Conservation (phyloP, 2,888 invertebrate species). For the Euzophera pinguis region DNA sequence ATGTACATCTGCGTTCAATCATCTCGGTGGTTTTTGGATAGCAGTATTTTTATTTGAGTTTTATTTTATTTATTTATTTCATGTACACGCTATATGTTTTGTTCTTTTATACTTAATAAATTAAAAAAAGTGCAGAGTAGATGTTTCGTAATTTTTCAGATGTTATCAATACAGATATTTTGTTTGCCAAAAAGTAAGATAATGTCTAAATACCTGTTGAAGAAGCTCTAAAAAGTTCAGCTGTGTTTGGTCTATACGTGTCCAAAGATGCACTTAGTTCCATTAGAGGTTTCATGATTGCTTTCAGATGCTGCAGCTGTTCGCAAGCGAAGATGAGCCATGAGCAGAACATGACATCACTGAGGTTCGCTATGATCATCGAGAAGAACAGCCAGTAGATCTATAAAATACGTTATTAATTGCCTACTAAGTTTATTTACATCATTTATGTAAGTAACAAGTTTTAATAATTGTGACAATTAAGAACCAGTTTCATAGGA, state of each 20-base stretch:
- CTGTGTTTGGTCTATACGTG: conserved; percentile 86
- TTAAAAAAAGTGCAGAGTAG: no score
- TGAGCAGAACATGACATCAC: conserved; percentile 90
- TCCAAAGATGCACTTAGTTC: conserved; percentile 90
- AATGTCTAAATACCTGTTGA: conserved; percentile 61
- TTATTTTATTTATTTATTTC: no score
- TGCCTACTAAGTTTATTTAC: no score
- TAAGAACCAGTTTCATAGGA: no score
- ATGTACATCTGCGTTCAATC: no score
- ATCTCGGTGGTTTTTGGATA: no score
- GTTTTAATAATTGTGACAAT: no score
- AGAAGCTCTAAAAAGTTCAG: conserved; percentile 83
- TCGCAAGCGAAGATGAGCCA: conserved; percentile 93
- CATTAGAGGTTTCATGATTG: conserved; percentile 93
- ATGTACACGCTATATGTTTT: no score
- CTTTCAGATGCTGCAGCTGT: conserved; percentile 90
- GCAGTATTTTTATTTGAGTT: no score
- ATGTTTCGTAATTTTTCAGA: neutral
- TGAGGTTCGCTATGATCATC: conserved; percentile 80
- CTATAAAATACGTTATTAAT: conserved; percentile 6
- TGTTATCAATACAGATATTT: neutral
- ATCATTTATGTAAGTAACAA: no score
- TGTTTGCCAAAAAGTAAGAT: no score
- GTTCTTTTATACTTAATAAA: no score
- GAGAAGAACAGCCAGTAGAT: conserved; percentile 83